Percentiles rank a stretch among this genome's conserved stretches.
Conservation (phyloP, 2,113 vertebrate species). For the Cyprinodon brontotheroides region DNA sequence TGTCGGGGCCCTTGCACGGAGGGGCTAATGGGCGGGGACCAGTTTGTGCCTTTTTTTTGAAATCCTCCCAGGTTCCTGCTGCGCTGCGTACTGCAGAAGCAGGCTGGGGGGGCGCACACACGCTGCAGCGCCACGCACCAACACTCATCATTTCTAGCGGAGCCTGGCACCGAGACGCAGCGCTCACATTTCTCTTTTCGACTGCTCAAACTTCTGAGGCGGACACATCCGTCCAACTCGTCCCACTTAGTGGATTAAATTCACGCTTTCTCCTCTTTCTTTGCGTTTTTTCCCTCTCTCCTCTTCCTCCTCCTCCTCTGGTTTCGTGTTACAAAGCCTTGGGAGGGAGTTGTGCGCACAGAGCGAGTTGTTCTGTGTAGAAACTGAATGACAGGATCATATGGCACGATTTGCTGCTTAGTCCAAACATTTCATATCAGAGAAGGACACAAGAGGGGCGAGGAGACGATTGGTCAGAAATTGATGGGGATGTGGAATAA, state of each 20-base stretch:
- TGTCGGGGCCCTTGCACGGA: slow-evolving; percentile 48
- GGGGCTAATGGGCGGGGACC: slow-evolving; percentile 66
- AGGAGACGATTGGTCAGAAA: slow-evolving; percentile 28
- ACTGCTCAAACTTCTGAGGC: slow-evolving; percentile 59
- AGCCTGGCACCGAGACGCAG: slow-evolving; percentile 63
- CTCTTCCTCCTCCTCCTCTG: slow-evolving; percentile 60
- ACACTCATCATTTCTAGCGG: slow-evolving; percentile 34
- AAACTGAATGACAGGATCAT: slow-evolving; percentile 78
- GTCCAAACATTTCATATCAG: slow-evolving; percentile 33
- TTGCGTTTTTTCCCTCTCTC: slow-evolving; percentile 20
- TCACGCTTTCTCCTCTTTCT: slow-evolving; percentile 50
- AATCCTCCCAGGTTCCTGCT: slow-evolving; percentile 58
- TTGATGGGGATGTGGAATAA: slow-evolving; percentile 70
- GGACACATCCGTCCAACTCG: slow-evolving; percentile 35
- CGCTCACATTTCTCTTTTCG: slow-evolving; percentile 37
- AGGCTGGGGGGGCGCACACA: slow-evolving; percentile 57
- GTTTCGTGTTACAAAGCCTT: slow-evolving; percentile 78
- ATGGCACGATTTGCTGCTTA: slow-evolving; percentile 55
- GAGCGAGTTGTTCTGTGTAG: slow-evolving; percentile 74
- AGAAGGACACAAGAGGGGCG: slow-evolving; percentile 4
- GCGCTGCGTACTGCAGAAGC: slow-evolving; percentile 72
- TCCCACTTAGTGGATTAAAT: slow-evolving; percentile 65
- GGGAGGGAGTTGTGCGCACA: slow-evolving; percentile 72
- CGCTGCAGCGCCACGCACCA: slow-evolving; percentile 55
- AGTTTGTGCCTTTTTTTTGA: slow-evolving; percentile 47